Evolutionary conservation across 2,888 invertebrate genomes (phyloP), one percentile per base, ranked within the genome.

Genomic region (Alcis repandata): DNA sequence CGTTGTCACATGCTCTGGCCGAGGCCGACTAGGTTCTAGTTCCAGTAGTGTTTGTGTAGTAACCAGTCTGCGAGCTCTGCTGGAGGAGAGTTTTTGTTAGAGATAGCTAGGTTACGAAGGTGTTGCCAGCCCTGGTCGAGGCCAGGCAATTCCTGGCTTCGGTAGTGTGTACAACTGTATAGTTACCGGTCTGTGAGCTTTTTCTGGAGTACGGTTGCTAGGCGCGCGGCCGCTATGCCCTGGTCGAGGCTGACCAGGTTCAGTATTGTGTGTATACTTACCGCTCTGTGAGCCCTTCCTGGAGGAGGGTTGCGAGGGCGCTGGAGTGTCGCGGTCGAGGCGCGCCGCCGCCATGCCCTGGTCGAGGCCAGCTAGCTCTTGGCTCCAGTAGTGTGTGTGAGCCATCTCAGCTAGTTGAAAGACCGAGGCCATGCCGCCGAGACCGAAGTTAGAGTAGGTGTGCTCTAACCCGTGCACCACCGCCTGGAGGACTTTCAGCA

Each of bases 311-410:
- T 87, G 74, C 0, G 90, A 87, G 0, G 91, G 90, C 0, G 90
- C 87, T 0, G 92, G 90, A 7, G 91, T 87, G 2, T 90, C 90
- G 1, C 85, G 63, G 32, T 88, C 87, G 40, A 86, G 87, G 15
- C 88, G 75, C 0, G 88, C 82, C 0, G 87, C 94, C 22, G 91
- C 94, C 77, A 93, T 86, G 32, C 94, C 94, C 0, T 89, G 89
- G 70, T 94, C 94, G 0, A 90, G 68, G 0, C 95, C 95, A 0
- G 95, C 94, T 9, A 97, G 86, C 84, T 98, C 98, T 82, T 97
- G 97, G 76, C 97, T 97, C 98, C 98, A 99, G 86, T 97, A 99
- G 90, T 99, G 99, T 0, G 99, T 99, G 87, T 99, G 99, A 2
- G 98, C 98, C 83, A 99, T 98, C 94, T 99, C 99, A 79, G 99